Evolutionary conservation across 2,797 vertebrate genomes (phyloP).

Genomic region (Myotis vivesi): DNA sequence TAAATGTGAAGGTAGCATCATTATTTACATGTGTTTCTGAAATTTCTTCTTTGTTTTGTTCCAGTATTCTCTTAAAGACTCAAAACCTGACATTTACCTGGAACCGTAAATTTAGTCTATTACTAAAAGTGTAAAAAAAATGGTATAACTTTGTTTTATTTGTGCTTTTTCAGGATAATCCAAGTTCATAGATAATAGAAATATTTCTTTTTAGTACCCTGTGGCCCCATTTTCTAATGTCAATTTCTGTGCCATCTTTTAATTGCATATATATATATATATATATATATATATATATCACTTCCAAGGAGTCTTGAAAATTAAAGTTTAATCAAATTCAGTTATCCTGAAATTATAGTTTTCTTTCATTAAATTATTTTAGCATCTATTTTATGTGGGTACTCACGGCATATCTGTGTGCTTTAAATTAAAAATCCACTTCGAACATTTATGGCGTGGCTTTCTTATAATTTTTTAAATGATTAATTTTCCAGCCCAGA

Average conservation of each 20-base stretch:
- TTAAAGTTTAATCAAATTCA: background rate
- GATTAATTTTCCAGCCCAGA: conserved; percentile 60
- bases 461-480: conserved; percentile 70
- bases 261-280: background rate
- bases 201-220: background rate
- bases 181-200: background rate
- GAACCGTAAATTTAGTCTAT: background rate
- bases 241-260: conserved; percentile 44
- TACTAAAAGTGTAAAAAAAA: background rate
- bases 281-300: background rate
- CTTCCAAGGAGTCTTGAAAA: conserved; percentile 11
- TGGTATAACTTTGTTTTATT: background rate
- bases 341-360: background rate
- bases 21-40: background rate
- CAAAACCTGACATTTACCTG: background rate
- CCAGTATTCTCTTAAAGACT: background rate
- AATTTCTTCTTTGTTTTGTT: background rate
- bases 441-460: background rate
- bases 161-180: background rate
- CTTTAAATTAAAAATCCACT: background rate
- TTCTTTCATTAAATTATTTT: background rate
- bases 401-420: background rate
- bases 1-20: background rate
- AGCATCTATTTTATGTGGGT: background rate
- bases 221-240: conserved; percentile 36